Evolutionary conservation across 2,888 invertebrate species (phyloP), one percentile per base, ranked within the genome.

Genomic region (Bedellia somnulentella): DNA sequence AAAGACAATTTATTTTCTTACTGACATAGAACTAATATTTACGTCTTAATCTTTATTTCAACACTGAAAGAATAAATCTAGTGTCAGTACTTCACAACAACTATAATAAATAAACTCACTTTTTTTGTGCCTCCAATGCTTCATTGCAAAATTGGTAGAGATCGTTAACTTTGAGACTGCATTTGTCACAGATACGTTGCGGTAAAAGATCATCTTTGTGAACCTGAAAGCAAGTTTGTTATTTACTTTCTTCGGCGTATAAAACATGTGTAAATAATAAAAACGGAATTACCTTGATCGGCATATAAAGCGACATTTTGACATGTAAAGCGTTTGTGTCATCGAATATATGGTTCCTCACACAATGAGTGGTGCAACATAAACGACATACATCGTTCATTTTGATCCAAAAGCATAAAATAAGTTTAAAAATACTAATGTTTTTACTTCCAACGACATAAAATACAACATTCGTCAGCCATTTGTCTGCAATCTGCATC

Each of bases 121-220:
- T 80, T 40, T 82, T 81, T 46, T 86, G 85, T 22, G 83, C 79
- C 56, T 80, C 83, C 6, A 80, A 79, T 29, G 83, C 80, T 44
- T 81, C 82, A 48, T 83, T 86, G 67, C 84, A 85, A 58, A 86
- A 86, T 55, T 84, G 80, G 57, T 86, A 86, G 44, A 83, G 73
- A 55, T 83, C 79, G 47, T 86, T 85, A 49, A 86, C 78, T 73
- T 85, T 85, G 52, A 80, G 81, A 55, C 81, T 81, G 56, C 86
- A 86, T 40, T 79, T 80, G 55, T 85, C 81, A 52, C 86, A 86
- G 44, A 86, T 82, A 55, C 81, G 84, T 59, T 86, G 83, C 30
- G 86, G 86, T 46, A 86, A 66, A 47, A 75, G 78, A 55, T 86
- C 86, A 43, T 83, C 81, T 49, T 76, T 78, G 36, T 78, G 68